Base-by-base conservation (phyloP, 2,888 invertebrate genomes). In the Rapana venosa region DNA sequence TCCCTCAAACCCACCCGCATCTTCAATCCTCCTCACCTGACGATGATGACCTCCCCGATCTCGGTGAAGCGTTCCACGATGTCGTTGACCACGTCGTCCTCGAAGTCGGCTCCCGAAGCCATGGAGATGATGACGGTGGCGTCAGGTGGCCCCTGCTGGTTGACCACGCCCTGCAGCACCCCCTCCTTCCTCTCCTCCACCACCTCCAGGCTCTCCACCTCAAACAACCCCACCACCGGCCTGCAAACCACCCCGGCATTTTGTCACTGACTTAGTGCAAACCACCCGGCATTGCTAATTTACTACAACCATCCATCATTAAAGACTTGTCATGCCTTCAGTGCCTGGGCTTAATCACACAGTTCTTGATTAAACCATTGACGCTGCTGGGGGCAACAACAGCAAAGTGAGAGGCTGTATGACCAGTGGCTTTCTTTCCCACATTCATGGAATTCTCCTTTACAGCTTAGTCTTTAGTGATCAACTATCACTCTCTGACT, bases 201-300 rank as follows among this genome's bases (percentile, higher is more conserved):
- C 0, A 99, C 98, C 95, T 97, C 97, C 92, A 98, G 97, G 6
- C 98, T 97, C 95, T 99, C 98, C 22, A 98, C 97, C 96, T 99
- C 98, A 93, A 99, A 97, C 90, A 98, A 97, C 0, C 98, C 98
- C 93, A 98, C 97, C 0, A 99, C 99, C 1, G 99, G 99, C 91
- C 99, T 96, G 92, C 22, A 93, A 93, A n/a, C 56, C 81, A 36
- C 81, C 35, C 6, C 77, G n/a, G n/a, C n/a, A n/a, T n/a, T n/a
- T n/a, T n/a, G n/a, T n/a, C n/a, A n/a, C 11, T 61, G 13, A 61
- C 61, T 61, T 15, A 11, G 61, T 11, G 11, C 17, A 61, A 61
- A 61, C 17, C 61, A 61, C 17, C 17, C n/a, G n/a, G n/a, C n/a
- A n/a, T n/a, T n/a, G n/a, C n/a, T n/a, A n/a, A n/a, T n/a, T n/a